A percentile compares a stretch with the other conserved stretches of the same genome.
These are phyloP conservation scores for Phyllotis vaccarum DNA, from an alignment of 2,797 vertebrate species.

Conservation along the genomic window DNA sequence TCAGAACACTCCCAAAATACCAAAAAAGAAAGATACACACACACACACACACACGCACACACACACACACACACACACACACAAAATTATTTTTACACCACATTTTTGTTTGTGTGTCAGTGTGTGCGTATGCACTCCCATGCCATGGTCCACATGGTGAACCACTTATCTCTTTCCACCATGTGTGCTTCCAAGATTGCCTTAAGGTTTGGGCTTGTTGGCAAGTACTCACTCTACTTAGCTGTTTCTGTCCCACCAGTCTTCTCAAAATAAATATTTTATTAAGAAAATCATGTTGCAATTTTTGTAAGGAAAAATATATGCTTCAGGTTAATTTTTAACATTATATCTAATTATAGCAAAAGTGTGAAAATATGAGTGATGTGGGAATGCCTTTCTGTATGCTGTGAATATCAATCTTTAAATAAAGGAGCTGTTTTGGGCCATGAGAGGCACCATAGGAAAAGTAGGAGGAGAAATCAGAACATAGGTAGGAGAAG, in stretches of 20 bases:
- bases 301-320: conserved; percentile 73
- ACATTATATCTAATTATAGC: conserved; percentile 75
- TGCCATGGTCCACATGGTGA: neutral
- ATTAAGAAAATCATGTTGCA: conserved; percentile 73
- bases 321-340: conserved; percentile 71
- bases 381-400: no score
- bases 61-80: neutral
- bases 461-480: no score
- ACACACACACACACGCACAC: neutral
- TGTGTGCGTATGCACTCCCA: accelerated
- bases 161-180: neutral
- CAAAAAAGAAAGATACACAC: neutral
- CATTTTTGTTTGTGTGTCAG: neutral
- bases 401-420: no score
- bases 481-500: no score
- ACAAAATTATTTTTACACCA: no score
- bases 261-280: neutral
- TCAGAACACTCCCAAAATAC: neutral
- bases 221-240: neutral
- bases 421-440: no score
- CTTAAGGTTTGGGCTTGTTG: neutral
- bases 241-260: neutral
- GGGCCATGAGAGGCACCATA: no score
- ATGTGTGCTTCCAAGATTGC: neutral
- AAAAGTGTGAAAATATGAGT: no score